Evolutionary conservation across 2,888 invertebrate species (phyloP).

Genomic region (Diaperis boleti): DNA sequence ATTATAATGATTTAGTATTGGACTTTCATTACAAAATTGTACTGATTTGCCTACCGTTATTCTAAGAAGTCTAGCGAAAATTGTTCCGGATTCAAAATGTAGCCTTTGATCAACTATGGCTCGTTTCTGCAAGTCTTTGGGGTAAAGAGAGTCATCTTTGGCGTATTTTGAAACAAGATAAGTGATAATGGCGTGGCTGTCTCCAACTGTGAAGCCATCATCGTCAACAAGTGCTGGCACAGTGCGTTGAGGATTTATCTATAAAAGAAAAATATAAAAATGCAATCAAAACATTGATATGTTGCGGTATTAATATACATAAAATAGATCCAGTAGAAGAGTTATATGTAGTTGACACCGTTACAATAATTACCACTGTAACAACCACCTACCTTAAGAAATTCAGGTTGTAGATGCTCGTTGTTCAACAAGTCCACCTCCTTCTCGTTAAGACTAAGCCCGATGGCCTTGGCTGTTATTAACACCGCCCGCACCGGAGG

Average conservation of each 20-base stretch:
- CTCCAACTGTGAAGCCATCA: constrained; percentile 69
- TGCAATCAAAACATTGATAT: no score
- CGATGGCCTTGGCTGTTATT: constrained; percentile 19
- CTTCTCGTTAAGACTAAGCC: constrained; percentile 4
- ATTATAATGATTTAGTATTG: no score
- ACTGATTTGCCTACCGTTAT: constrained; percentile 2
- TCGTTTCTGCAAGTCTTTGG: constrained; percentile 67
- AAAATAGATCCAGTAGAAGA: no score
- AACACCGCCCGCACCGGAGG: constrained; percentile 17
- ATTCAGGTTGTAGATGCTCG: constrained; percentile 7
- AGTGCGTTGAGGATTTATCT: constrained; percentile 76
- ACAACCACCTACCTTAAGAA: constrained; percentile 9
- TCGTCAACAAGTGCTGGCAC: constrained; percentile 69
- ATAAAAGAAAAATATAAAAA: no score
- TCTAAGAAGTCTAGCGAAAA: constrained; percentile 54
- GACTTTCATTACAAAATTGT: no score
- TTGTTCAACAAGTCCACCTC: background rate
- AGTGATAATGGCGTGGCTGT: constrained; percentile 76
- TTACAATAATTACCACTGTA: no score
- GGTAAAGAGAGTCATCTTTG: constrained; percentile 69
- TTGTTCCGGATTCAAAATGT: constrained; percentile 69
- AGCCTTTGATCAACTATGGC: constrained; percentile 69
- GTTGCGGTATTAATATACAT: no score
- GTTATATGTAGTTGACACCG: no score
- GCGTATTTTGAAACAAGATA: constrained; percentile 74